Evolutionary conservation across 1,140 invertebrate species (phyloP).

Genomic region (Cardiocondyla obscurior): DNA sequence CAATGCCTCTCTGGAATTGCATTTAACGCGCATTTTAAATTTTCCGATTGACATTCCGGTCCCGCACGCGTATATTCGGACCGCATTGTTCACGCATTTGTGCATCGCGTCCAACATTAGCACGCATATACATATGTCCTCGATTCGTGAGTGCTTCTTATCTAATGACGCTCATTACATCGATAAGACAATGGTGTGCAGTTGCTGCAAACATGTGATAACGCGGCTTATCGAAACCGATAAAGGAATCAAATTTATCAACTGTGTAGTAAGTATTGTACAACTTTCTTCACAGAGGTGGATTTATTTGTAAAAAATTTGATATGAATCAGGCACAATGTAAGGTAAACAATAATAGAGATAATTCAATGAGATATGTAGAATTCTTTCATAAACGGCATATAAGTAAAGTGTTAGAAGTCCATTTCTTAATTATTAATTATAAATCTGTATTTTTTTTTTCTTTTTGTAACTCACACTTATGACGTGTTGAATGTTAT

Average conservation of each 20-base stretch:
- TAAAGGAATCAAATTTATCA: conserved; percentile 9
- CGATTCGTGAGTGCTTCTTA: conserved; percentile 10
- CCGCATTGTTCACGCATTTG: conserved; percentile 10
- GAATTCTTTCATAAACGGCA: neutral
- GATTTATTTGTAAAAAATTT: neutral
- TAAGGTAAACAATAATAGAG: neutral
- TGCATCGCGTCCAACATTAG: neutral
- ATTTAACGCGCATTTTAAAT: conserved; percentile 10
- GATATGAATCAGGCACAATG: neutral
- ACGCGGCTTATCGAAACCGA: neutral
- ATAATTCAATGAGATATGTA: conserved; percentile 6
- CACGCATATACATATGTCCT: neutral
- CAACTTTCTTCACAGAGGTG: neutral
- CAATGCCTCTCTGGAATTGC: neutral
- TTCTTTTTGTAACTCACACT: neutral
- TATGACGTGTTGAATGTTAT: neutral
- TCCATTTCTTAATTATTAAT: neutral
- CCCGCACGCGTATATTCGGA: neutral
- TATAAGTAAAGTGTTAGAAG: neutral
- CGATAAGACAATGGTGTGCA: conserved; percentile 39
- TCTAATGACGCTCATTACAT: conserved; percentile 43
- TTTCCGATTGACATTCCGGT: neutral
- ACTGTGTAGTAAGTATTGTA: neutral
- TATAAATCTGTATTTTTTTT: neutral
- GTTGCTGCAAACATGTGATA: conserved; percentile 9